Evolutionary conservation across 2,888 invertebrate species (phyloP), one percentile per base, ranked within the genome.

Genomic region (Tuberolachnus salignus): DNA sequence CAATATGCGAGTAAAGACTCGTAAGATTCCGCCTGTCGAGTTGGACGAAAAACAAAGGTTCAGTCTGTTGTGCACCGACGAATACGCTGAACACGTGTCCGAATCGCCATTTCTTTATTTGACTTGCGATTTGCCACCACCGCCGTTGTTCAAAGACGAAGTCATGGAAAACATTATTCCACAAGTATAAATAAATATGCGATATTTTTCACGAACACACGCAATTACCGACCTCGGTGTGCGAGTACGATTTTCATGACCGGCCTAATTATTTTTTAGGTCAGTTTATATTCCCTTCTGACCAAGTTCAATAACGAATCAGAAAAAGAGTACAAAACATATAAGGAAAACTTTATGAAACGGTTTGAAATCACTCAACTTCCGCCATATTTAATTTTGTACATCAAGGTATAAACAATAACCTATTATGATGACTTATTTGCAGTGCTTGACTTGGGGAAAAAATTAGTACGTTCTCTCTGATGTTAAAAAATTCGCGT

Each of bases 281-380:
- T 97, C 0, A 98, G 98, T 85, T 88, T 99, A 49, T 96, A 95
- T 85, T 94, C 94, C 82, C 87, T 99, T 42, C 88, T 99, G 80
- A 92, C 93, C 57, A 99, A 99, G 86, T 99, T 99, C 86, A 98
- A 98, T 86, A 98, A 98, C 0, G 90, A 92, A 82, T 88, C 91
- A 6, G 97, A 98, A 83, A 98, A 98, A 86, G 99, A 99, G 85
- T 98, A 99, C 86, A 98, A 98, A 88, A 99, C 98, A 0, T 98
- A 98, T 86, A 99, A 99, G 85, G 99, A 99, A 86, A 98, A 98
- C 84, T 96, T 96, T 84, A 88, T 99, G 88, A 99, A 98, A 86
- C 89, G 97, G 83, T 99, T 98, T 86, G 96, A 98, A 87, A 93
- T 99, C 74, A 95, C 94, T 0, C 89, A 92, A 83, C 87, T 99